Evolutionary conservation across 92 coral and sea anemone species (phyloP), one percentile per base, ranked within the genome.

Genomic region (Porites lobata): DNA sequence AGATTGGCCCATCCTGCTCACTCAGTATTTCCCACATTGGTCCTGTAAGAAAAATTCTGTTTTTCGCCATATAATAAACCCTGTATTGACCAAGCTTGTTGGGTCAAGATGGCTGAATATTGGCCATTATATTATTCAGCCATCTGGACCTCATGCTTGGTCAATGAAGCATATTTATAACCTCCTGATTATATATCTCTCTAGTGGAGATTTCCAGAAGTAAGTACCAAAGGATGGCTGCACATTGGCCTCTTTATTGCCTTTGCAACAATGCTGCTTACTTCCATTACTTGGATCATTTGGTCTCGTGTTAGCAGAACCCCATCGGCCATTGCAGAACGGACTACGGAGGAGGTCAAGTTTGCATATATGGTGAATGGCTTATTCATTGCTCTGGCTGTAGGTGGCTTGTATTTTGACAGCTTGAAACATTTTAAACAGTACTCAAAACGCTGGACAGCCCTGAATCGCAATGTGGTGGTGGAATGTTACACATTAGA

Each of bases 161-260:
- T 38, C 47, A 38, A 38, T 38, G 4, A 38, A 0, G 7, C 47
- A 38, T 38, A 3, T 38, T 38, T 38, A 38, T 38, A 38, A 38
- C 47, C 6, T 38, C 47, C 0, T 38, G 47, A 38, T 38, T 38
- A 19, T 10, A 54, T 50, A 24, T 84, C 6, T 47, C 51, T 84
- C 62, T 77, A 96, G 99, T 97, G 99, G 99, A 91, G 89, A 62
- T 95, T 97, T 53, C 99, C 99, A 51, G 94, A 93, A 83, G 93
- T 97, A 17, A 96, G 99, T 75, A 94, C 99, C 7, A 97, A 97
- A 83, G 99, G 99, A 29, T 97, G 98, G 98, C 94, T 95, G 1
- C 98, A 97, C 64, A 88, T 97, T 69, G 96, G 94, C 66, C 91
- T 97, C 69, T 97, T 97, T 53, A 73, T 93, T 53, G 99, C 97